phyloP scores from a whole-genome alignment of 2,888 invertebrate species.

The Thalpophila matura region DNA sequence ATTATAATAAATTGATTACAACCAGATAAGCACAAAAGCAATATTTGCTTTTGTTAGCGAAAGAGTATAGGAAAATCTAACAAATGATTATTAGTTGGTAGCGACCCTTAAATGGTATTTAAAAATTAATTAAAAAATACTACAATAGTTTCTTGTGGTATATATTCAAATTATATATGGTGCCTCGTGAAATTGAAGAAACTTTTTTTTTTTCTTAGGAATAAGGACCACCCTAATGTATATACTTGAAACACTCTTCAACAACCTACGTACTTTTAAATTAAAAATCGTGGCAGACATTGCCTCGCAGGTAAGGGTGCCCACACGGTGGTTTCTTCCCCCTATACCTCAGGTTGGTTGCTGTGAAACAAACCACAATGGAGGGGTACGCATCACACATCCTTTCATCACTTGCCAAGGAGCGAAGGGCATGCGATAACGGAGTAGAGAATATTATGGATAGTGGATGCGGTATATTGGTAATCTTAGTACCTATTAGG shows the following conservation, averaged over 20 bases:
- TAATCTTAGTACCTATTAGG: too few species aligned
- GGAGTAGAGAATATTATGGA: constrained; percentile 51
- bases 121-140: too few species aligned
- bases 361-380: constrained; percentile 79
- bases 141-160: too few species aligned
- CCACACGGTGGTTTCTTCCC: constrained; percentile 66
- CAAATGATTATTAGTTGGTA: too few species aligned
- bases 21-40: too few species aligned
- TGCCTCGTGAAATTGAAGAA: too few species aligned
- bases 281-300: constrained; percentile 52
- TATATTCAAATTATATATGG: too few species aligned
- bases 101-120: too few species aligned
- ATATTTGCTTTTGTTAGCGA: too few species aligned
- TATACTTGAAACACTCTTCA: constrained; percentile 37
- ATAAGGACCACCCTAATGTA: constrained; percentile 13
- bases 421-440: constrained; percentile 79
- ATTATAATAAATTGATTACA: too few species aligned
- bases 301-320: constrained; percentile 72
- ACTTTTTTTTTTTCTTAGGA: too few species aligned
- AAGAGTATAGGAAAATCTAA: too few species aligned
- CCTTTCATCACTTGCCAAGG: constrained; percentile 85
- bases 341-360: constrained; percentile 58
- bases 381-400: constrained; percentile 84
- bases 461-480: constrained; percentile 68
- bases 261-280: constrained; percentile 53